Evolutionary conservation across 2,797 vertebrate species (phyloP).

Genomic region (Spizella passerina): DNA sequence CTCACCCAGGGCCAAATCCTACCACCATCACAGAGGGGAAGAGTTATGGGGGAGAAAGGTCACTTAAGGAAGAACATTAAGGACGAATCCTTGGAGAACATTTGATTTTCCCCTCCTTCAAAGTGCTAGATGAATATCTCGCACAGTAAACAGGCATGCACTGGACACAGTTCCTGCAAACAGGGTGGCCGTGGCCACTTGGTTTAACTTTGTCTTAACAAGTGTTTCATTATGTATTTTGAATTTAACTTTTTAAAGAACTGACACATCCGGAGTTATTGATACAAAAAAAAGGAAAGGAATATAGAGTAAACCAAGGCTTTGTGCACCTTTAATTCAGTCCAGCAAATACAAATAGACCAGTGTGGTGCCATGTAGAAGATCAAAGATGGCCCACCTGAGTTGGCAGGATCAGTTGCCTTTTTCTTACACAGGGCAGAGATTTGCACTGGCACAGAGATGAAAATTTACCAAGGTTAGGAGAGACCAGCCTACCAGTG

Average conservation of each 20-base stretch:
- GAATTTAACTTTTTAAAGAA: neutral
- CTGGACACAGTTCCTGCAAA: neutral
- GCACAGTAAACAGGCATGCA: accelerated
- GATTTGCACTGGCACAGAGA: neutral
- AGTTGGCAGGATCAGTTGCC: neutral
- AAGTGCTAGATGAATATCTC: no score
- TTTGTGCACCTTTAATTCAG: neutral
- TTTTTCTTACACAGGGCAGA: neutral
- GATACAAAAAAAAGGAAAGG: neutral
- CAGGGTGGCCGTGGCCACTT: neutral
- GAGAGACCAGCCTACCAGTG: neutral
- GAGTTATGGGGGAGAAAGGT: neutral
- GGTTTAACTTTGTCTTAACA: neutral
- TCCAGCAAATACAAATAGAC: neutral
- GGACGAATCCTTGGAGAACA: neutral
- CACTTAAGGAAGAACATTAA: neutral
- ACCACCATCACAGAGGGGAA: neutral
- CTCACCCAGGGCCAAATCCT: neutral
- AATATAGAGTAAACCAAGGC: neutral
- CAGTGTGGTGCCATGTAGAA: accelerated
- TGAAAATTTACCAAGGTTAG: neutral
- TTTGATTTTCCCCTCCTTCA: neutral
- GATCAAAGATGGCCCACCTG: neutral
- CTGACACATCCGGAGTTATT: neutral
- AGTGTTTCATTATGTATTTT: neutral